Conservation (phyloP, 2,888 invertebrate species). For the Metacarcinus magister region DNA sequence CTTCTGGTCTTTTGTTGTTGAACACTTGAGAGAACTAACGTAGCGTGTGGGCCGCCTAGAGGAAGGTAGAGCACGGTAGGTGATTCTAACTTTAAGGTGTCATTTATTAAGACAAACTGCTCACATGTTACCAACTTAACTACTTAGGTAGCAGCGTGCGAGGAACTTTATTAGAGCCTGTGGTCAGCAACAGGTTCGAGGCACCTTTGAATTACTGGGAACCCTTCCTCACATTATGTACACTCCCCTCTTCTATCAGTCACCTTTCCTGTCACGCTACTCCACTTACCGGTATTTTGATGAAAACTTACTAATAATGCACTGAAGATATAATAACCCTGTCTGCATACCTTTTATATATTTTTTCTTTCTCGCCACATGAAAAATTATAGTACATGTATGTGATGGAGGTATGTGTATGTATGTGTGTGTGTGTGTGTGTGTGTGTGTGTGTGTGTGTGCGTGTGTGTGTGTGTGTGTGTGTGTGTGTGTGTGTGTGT, state of each 20-base stretch:
- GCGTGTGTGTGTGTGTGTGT: no score
- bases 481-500: no score
- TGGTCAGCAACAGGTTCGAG: conserved; percentile 14
- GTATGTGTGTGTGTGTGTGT: no score
- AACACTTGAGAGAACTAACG: not conserved
- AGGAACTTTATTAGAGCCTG: conserved; percentile 1
- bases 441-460: no score
- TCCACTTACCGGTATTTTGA: not conserved
- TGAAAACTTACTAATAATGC: not conserved
- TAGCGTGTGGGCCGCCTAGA: not conserved
- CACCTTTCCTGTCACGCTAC: not conserved
- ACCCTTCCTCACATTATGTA: not conserved
- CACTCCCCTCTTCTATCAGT: not conserved
- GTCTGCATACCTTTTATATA: no score
- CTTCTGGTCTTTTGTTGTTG: not conserved
- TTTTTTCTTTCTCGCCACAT: no score
- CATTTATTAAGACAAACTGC: conserved; percentile 26
- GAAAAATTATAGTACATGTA: no score
- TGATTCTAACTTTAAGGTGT: not conserved
- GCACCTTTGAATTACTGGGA: not conserved
- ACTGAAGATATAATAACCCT: no score
- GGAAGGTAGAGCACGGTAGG: not conserved
- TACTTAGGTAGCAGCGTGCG: conserved; percentile 26
- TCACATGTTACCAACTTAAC: not conserved
- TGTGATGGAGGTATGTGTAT: no score